Evolutionary conservation across 2,888 invertebrate species (phyloP).

Genomic region (Drosophila greeni): DNA sequence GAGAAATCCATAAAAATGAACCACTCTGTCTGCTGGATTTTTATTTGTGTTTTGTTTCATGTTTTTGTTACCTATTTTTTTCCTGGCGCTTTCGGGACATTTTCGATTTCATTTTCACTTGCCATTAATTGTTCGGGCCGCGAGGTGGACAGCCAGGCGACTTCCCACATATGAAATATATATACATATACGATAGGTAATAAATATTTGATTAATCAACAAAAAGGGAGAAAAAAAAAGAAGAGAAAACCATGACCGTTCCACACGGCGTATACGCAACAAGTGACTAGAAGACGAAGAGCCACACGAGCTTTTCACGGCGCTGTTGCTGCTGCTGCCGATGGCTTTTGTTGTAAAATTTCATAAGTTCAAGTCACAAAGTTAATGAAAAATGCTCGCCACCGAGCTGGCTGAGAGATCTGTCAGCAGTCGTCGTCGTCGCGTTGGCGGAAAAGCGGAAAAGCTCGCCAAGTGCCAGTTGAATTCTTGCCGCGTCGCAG

Average conservation of each 20-base stretch:
- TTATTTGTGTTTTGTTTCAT: slow-evolving; percentile 22
- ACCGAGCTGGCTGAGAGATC: slow-evolving; percentile 41
- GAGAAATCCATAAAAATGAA: slow-evolving; percentile 23
- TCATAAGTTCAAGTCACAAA: slow-evolving; percentile 56
- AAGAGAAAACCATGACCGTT: not conserved
- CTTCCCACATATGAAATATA: slow-evolving; percentile 47
- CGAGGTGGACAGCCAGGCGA: slow-evolving; percentile 42
- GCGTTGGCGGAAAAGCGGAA: slow-evolving; percentile 48
- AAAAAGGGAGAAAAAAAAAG: not conserved
- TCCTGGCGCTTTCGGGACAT: slow-evolving; percentile 14
- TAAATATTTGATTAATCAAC: slow-evolving; percentile 54
- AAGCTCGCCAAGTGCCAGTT: slow-evolving; percentile 66
- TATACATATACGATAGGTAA: slow-evolving; percentile 44
- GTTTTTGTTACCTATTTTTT: slow-evolving; percentile 22
- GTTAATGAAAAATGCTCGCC: slow-evolving; percentile 58
- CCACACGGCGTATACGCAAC: slow-evolving; percentile 70
- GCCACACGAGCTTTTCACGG: slow-evolving; percentile 46
- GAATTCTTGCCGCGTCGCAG: slow-evolving; percentile 60
- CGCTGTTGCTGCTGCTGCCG: slow-evolving; percentile 3
- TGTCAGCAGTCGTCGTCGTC: slow-evolving; percentile 42
- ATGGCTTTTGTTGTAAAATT: slow-evolving; percentile 23
- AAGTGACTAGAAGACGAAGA: slow-evolving; percentile 54
- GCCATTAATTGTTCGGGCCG: slow-evolving; percentile 56
- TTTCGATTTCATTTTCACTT: slow-evolving; percentile 60
- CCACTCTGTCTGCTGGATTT: slow-evolving; percentile 22